Conservation (phyloP, 2,113 vertebrate species). For the Sebastes schlegelii region DNA sequence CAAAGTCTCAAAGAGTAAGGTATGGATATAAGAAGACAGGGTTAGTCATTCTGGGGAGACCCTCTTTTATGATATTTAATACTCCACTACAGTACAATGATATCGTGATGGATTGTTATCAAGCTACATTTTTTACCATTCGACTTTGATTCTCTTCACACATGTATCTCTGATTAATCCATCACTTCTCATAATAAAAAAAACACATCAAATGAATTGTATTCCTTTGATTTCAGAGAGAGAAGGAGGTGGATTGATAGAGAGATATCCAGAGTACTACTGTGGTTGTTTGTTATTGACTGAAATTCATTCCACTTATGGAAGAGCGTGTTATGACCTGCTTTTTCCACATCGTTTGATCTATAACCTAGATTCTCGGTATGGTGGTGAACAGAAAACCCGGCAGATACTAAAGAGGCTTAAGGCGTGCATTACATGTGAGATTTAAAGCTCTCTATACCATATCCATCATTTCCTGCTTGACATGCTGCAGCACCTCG, state of each 20-base stretch:
- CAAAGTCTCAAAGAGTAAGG: background rate
- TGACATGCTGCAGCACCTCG: background rate
- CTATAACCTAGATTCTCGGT: conserved; percentile 60
- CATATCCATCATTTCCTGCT: conserved; percentile 34
- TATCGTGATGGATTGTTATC: background rate
- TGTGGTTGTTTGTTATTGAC: conserved; percentile 49
- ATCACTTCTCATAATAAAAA: background rate
- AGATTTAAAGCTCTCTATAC: conserved; percentile 37
- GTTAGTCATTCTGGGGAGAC: background rate
- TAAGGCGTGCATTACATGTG: conserved; percentile 50
- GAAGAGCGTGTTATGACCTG: conserved; percentile 54
- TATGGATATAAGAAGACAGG: background rate
- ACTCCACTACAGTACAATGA: background rate
- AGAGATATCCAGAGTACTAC: background rate
- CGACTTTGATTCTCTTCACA: background rate
- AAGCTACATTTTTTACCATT: background rate
- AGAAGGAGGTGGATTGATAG: background rate
- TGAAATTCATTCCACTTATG: conserved; percentile 61
- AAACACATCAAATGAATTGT: conserved; percentile 9
- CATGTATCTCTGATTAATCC: conserved; percentile 9
- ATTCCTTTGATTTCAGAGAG: conserved; percentile 13
- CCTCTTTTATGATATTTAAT: background rate
- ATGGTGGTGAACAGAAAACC: conserved; percentile 28
- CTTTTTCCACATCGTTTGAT: conserved; percentile 68
- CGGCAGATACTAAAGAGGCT: conserved; percentile 62